These are phyloP conservation scores for Phenganax stokvisi DNA, from an alignment of 92 coral and sea anemone genomes.

Conservation along the genomic window DNA sequence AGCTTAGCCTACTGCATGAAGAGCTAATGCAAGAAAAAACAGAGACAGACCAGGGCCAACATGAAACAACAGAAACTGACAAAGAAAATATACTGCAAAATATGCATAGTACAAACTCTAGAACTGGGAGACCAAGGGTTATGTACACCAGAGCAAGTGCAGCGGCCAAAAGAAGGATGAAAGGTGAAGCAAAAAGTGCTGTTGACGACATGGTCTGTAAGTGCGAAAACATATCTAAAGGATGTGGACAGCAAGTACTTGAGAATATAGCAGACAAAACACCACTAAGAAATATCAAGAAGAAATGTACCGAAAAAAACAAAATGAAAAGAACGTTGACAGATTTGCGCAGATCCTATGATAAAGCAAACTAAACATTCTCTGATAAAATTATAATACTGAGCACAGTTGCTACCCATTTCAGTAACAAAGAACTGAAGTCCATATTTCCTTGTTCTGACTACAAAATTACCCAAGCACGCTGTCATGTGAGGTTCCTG, in stretches of 20 bases:
- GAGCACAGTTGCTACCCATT: slow-evolving; percentile 26
- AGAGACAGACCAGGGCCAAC: background rate
- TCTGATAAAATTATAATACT: slow-evolving; percentile 20
- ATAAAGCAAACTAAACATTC: background rate
- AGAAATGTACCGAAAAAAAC: background rate
- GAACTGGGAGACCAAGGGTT: slow-evolving; percentile 4
- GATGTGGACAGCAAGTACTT: background rate
- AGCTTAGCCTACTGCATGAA: background rate
- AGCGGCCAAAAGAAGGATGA: slow-evolving; percentile 6
- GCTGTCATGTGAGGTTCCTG: background rate
- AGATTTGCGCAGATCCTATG: background rate
- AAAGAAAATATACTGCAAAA: background rate
- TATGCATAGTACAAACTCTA: background rate
- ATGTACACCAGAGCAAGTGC: background rate
- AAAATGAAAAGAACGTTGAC: background rate
- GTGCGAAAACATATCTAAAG: slow-evolving; percentile 6
- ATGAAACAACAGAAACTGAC: background rate
- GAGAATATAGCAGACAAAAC: background rate
- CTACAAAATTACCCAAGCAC: slow-evolving; percentile 34
- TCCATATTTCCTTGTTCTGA: slow-evolving; percentile 20
- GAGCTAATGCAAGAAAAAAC: background rate
- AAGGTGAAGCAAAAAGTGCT: background rate
- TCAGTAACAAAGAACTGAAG: slow-evolving; percentile 35
- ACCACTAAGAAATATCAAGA: background rate
- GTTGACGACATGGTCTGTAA: background rate